Evolutionary conservation across 1,140 invertebrate genomes (phyloP), one percentile per base, ranked within the genome.

Genomic region (Mycetomoellerius zeteki): DNA sequence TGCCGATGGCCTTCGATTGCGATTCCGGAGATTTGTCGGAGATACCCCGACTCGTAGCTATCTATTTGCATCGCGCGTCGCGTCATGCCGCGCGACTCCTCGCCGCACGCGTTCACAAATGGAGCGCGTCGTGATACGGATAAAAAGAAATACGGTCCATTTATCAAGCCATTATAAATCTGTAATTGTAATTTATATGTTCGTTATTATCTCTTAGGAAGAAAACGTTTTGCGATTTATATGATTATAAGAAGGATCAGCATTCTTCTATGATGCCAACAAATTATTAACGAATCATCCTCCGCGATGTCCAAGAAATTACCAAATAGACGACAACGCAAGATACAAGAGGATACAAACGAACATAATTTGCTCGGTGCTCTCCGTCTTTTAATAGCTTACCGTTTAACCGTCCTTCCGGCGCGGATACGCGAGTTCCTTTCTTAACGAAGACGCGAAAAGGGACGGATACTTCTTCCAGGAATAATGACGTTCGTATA

Each of bases 11-110:
- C 58, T 47, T 72, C 50, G 84, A 90, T 88, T 58, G 24, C 50
- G 89, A 90, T 90, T 90, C 54, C 76, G 54, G 16, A 85, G 89
- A 90, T 90, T 90, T 88, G 76, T 90, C 64, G 58, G 58, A 24
- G 89, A 91, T 86, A 86, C n/a, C 65, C 27, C 58, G 33, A 37
- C 54, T 71, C 43, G 72, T 24, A 56, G 64, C 69, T 65, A 90
- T 90, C 76, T 81, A 90, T 90, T 90, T 90, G 84, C 80, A 56
- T 78, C 64, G 47, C 86, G n/a, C 62, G 30, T 56, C 24, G 58
- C 37, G 43, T 21, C 54, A 24, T 21, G 54, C 54, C 30, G 72
- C 30, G n/a, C 67, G 67, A 86, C 50, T 54, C 33, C 60, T 58
- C 71, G 19, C 19, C 43, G 12, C 58, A 62, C 54, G 73, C 52